These are phyloP conservation scores for Carduelis carduelis DNA, from an alignment of 2,797 vertebrate species.

Conservation along the genomic window DNA sequence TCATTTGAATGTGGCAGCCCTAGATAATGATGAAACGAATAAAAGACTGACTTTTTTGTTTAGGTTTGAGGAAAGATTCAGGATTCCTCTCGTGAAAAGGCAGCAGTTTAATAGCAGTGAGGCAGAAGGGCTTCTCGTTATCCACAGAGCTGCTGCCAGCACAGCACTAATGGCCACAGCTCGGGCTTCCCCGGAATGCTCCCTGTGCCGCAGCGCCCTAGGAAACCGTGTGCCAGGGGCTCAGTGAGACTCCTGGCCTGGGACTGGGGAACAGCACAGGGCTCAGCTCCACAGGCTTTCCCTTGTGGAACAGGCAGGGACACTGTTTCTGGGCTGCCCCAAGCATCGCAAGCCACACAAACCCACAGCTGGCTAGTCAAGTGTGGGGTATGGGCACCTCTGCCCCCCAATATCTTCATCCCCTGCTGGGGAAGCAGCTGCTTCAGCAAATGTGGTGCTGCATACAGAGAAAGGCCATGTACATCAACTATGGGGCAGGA, in stretches of 20 bases:
- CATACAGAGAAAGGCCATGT: accelerated
- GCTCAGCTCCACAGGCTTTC: background rate
- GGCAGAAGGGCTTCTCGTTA: conserved; percentile 70
- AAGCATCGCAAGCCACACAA: background rate
- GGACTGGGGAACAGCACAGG: background rate
- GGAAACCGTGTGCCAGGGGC: accelerated
- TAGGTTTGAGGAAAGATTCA: conserved; percentile 72
- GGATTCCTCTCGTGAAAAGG: conserved; percentile 70
- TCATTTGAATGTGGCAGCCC: conserved; percentile 76
- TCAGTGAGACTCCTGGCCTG: background rate
- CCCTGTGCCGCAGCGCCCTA: accelerated
- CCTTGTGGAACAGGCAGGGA: background rate
- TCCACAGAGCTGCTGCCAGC: conserved; percentile 15
- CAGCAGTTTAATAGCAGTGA: conserved; percentile 62
- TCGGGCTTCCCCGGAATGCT: conserved; percentile 42
- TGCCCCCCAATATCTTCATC: accelerated
- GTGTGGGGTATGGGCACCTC: accelerated
- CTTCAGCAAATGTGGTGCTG: background rate
- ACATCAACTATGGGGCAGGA: background rate
- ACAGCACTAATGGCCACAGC: conserved; percentile 55
- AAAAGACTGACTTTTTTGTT: conserved; percentile 71
- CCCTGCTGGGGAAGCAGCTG: background rate
- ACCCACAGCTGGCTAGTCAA: accelerated
- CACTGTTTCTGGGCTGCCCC: background rate
- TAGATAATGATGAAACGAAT: conserved; percentile 77